Evolutionary conservation across 2,113 vertebrate genomes (phyloP).

Genomic region (Crotalus horridus): DNA sequence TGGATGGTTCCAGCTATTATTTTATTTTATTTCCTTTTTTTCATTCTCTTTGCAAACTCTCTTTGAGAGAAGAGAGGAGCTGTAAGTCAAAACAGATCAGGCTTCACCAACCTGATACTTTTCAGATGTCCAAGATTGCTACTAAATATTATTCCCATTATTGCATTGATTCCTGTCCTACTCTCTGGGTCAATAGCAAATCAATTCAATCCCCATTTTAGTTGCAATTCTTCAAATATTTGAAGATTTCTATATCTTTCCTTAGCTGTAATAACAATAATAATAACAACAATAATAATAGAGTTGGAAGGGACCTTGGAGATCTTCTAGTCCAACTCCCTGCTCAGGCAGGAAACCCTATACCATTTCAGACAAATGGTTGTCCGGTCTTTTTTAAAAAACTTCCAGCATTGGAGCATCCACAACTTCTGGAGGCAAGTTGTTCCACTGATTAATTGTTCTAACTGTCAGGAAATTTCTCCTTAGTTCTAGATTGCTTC

Average conservation of each 20-base stretch:
- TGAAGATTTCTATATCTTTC: background rate
- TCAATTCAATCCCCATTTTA: background rate
- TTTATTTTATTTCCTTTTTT: background rate
- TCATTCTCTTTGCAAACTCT: background rate
- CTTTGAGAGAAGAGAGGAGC: background rate
- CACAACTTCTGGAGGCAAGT: too few species aligned
- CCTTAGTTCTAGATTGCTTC: too few species aligned
- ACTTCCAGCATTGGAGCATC: too few species aligned
- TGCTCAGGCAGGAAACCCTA: too few species aligned
- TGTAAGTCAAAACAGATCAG: background rate
- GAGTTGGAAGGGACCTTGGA: too few species aligned
- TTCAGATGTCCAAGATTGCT: background rate
- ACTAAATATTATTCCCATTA: background rate
- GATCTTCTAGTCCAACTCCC: too few species aligned
- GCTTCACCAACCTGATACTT: background rate
- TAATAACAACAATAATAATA: too few species aligned
- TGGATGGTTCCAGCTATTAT: background rate
- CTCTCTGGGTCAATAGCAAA: background rate
- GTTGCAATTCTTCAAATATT: background rate
- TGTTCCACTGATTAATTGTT: too few species aligned
- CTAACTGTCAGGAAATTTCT: too few species aligned
- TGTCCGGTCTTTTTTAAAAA: too few species aligned
- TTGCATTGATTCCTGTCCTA: background rate
- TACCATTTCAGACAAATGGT: too few species aligned
- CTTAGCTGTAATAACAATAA: background rate